Evolutionary conservation across 1,140 invertebrate species (phyloP).

Genomic region (silkworm (Bombyx mori)): DNA sequence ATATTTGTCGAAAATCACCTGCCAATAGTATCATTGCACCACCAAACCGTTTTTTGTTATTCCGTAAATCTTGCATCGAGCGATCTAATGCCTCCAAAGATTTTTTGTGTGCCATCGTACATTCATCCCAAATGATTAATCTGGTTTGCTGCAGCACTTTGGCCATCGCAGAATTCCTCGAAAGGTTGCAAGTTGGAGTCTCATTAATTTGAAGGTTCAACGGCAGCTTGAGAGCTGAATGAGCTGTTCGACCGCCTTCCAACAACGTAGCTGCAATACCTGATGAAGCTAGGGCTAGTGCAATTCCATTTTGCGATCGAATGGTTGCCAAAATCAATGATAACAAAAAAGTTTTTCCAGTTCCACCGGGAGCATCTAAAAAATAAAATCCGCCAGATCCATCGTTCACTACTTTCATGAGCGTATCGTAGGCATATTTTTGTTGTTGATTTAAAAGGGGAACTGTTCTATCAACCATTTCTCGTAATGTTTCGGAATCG

Average conservation of each 20-base stretch:
- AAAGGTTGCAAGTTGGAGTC: slow-evolving; percentile 14
- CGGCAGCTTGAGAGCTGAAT: slow-evolving; percentile 3
- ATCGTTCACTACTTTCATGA: slow-evolving; percentile 38
- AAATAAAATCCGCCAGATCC: slow-evolving; percentile 33
- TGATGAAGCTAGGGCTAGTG: slow-evolving; percentile 2
- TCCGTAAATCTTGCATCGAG: slow-evolving; percentile 40
- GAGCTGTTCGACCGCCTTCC: slow-evolving; percentile 4
- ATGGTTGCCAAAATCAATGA: neutral
- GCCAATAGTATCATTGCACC: slow-evolving; percentile 20
- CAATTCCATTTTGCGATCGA: slow-evolving; percentile 2
- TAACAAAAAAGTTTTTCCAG: neutral
- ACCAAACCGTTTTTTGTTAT: slow-evolving; percentile 32
- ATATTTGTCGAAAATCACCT: slow-evolving; percentile 24
- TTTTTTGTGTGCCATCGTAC: slow-evolving; percentile 9
- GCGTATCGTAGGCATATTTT: slow-evolving; percentile 37
- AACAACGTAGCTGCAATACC: slow-evolving; percentile 6
- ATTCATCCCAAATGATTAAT: slow-evolving; percentile 15
- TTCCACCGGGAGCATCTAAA: slow-evolving; percentile 15
- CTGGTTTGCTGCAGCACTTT: slow-evolving; percentile 14
- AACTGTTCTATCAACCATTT: slow-evolving; percentile 29
- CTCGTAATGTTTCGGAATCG: slow-evolving; percentile 22
- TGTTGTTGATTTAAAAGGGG: slow-evolving; percentile 33
- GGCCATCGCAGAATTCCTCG: slow-evolving; percentile 13
- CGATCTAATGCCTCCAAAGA: slow-evolving; percentile 27
- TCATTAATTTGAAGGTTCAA: slow-evolving; percentile 7